Evolutionary conservation across 2,113 vertebrate species (phyloP).

Genomic region (Nematolebias whitei): DNA sequence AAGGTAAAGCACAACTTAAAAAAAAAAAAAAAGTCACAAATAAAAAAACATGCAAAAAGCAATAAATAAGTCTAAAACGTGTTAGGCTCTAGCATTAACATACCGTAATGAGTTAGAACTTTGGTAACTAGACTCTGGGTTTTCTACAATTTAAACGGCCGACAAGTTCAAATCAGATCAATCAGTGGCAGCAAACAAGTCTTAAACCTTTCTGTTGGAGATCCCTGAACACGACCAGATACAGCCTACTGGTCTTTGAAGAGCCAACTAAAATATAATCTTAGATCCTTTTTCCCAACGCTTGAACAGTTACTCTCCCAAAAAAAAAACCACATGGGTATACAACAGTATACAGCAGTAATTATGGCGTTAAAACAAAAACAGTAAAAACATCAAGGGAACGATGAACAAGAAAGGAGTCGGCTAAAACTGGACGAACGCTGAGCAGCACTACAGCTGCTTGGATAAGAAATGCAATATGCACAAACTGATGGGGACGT

Average conservation of each 20-base stretch:
- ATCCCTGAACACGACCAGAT: constrained; percentile 7
- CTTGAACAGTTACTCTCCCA: constrained; percentile 27
- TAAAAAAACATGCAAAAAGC: constrained; percentile 39
- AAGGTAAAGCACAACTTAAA: constrained; percentile 52
- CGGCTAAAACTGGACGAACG: constrained; percentile 68
- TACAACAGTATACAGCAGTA: constrained; percentile 82
- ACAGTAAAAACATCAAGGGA: neutral
- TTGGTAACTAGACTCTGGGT: constrained; percentile 70
- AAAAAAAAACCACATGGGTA: constrained; percentile 75
- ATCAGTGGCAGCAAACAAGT: constrained; percentile 24
- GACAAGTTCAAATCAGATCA: constrained; percentile 17
- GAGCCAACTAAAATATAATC: too few relatives aligned
- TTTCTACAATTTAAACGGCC: constrained; percentile 20
- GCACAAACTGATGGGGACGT: constrained; percentile 70
- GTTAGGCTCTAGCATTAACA: constrained; percentile 54
- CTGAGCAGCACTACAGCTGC: constrained; percentile 71
- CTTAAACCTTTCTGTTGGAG: constrained; percentile 2
- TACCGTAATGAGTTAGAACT: too few relatives aligned
- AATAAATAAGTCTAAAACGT: constrained; percentile 75
- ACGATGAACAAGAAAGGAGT: constrained; percentile 25
- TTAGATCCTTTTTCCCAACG: neutral
- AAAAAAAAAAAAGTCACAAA: constrained; percentile 46
- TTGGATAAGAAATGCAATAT: constrained; percentile 79
- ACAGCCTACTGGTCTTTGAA: too few relatives aligned
- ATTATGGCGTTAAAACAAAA: constrained; percentile 36